Evolutionary conservation across 2,113 vertebrate genomes (phyloP), one percentile per base, ranked within the genome.

Genomic region (Pedionomus torquatus): DNA sequence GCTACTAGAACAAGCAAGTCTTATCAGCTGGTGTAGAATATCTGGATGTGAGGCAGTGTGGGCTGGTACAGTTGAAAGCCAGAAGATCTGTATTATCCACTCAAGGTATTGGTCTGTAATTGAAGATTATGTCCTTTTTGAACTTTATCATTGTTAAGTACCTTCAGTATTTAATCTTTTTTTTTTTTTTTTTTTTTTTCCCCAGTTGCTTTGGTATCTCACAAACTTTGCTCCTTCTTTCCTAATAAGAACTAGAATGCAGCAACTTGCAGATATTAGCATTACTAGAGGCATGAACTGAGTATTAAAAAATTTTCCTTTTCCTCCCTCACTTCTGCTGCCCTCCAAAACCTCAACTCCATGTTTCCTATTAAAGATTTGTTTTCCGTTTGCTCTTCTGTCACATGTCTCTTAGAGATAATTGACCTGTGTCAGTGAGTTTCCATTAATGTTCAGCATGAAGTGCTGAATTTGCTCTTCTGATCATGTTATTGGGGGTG

Each of bases 401-500:
- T 93, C 79, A 83, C 46, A 11, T 13, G 10, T 30, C n/a, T 69
- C 49, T 46, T 25, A 30, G 26, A n/a, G 44, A 41, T 39, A 54
- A 58, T 17, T 35, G 25, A 49, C 33, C 17, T 16, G 17, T 77
- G 51, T 64, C 79, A 55, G 37, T 33, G 48, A 88, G 24, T 83
- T 92, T 78, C 60, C 23, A 72, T 66, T 19, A 71, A 35, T 0
- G 6, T 87, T 66, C 81, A 43, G 39, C 51, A 66, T 58, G 37
- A 91, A 71, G 9, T 68, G 60, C 89, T 93, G 83, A 89, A 81
- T 75, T 81, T 83, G 69, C 61, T 93, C 83, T 93, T 78, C 64
- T 89, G 46, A 68, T 90, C 48, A 26, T 33, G 19, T 63, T 92
- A 14, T 7, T 48, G 14, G 31, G 18, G 19, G 6, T 74, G 35